These are phyloP conservation scores for Oeneis ivallda DNA, from an alignment of 2,888 invertebrate genomes.

Conservation along the genomic window DNA sequence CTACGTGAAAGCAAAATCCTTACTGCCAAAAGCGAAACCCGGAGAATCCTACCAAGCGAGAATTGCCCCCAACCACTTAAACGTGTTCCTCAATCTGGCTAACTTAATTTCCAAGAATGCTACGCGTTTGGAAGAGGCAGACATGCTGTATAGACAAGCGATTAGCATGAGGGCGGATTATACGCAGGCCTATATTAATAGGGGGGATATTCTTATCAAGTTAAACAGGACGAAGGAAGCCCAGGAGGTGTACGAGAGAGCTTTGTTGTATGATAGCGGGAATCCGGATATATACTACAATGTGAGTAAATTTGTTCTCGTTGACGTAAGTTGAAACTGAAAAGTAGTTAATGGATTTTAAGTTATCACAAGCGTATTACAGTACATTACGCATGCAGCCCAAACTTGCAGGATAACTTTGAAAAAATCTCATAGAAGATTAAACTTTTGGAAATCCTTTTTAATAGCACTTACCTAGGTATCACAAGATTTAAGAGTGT, in stretches of 20 bases:
- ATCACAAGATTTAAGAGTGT: no score
- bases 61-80: constrained; percentile 97
- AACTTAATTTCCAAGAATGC: constrained; percentile 96
- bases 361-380: no score
- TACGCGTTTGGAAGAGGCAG: constrained; percentile 95
- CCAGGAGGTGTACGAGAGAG: constrained; percentile 96
- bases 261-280: constrained; percentile 94
- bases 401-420: no score
- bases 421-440: no score
- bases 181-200: constrained; percentile 97
- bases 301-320: constrained; percentile 80
- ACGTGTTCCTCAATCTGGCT: constrained; percentile 97
- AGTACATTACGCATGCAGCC: no score
- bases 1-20: constrained; percentile 93
- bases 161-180: constrained; percentile 99
- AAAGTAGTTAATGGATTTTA: no score
- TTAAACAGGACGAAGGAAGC: constrained; percentile 96
- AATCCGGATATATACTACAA: constrained; percentile 98
- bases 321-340: no score
- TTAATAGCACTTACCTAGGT: no score
- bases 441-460: no score
- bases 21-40: constrained; percentile 94
- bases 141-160: constrained; percentile 95
- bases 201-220: constrained; percentile 97
- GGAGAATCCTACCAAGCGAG: constrained; percentile 97